These are phyloP conservation scores for Taurulus bubalis DNA, from an alignment of 2,113 vertebrate genomes.

Conservation along the genomic window DNA sequence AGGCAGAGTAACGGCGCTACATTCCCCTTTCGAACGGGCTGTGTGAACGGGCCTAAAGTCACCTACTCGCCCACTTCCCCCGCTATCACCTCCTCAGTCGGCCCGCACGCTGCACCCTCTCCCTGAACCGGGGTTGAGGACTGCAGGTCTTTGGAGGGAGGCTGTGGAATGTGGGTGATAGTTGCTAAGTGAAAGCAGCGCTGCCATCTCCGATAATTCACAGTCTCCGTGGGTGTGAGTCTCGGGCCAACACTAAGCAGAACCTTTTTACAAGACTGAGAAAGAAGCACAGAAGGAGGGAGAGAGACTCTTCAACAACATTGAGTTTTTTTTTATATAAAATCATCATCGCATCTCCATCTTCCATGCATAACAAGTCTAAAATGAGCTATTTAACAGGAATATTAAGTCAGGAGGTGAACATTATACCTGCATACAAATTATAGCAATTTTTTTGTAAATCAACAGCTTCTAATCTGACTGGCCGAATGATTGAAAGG, in stretches of 20 bases:
- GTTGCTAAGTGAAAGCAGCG: slow-evolving; percentile 75
- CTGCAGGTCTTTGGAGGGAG: slow-evolving; percentile 66
- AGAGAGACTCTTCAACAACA: slow-evolving; percentile 21
- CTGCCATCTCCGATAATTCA: slow-evolving; percentile 68
- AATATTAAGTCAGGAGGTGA: slow-evolving; percentile 15
- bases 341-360: slow-evolving; percentile 37
- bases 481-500: background rate
- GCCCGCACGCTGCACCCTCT: slow-evolving; percentile 38
- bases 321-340: slow-evolving; percentile 30
- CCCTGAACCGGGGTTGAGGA: slow-evolving; percentile 50
- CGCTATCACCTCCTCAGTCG: background rate
- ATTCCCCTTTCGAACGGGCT: too few species aligned
- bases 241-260: slow-evolving; percentile 69
- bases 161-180: slow-evolving; percentile 79
- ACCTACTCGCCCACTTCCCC: slow-evolving; percentile 6
- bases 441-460: slow-evolving; percentile 1
- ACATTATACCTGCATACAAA: slow-evolving; percentile 16
- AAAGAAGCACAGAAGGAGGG: slow-evolving; percentile 36
- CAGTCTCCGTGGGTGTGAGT: slow-evolving; percentile 70
- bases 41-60: slow-evolving; percentile 5
- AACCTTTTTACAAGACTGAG: slow-evolving; percentile 65
- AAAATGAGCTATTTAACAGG: slow-evolving; percentile 12
- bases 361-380: slow-evolving; percentile 9
- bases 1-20: background rate
- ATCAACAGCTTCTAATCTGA: background rate